Base-by-base conservation (phyloP, 2,113 vertebrate genomes). In the Oxyura jamaicensis region DNA sequence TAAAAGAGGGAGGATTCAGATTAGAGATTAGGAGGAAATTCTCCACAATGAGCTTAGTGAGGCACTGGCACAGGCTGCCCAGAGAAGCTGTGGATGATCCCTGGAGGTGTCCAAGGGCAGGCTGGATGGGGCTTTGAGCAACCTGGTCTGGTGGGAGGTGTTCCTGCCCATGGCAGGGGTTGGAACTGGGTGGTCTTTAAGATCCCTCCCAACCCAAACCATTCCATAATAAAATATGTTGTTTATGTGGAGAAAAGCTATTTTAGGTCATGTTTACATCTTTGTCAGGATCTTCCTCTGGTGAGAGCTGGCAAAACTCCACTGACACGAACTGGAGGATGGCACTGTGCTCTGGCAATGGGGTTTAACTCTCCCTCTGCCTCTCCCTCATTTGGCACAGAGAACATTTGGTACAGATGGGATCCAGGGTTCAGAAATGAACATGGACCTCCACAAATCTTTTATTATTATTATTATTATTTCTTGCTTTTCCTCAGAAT, bases 401-500 rank as follows among this genome's bases (percentile, higher is more conserved):
- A 46, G 33, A 85, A 20, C 15, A 86, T 52, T 53, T 35, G 46
- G 46, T 20, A 48, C 46, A 48, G 46, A 26, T 7, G n/a, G 48
- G 55, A 75, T 87, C 73, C 56, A 78, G 69, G 29, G 65, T 88
- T 78, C 44, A 71, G 62, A 86, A 90, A 41, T 33, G 28, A 80
- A 33, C 46, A 29, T 0, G 3, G 29, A 44, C 28, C 10, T 83
- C 52, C 68, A 68, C 50, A 95, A 87, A 26, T 31, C 21, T 41
- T 72, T 58, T 44, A n/a, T n/a, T n/a, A n/a, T 77, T 46, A 19
- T 46, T 46, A 44, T 44, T 44, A 18, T 89, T 74, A 80, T 83
- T 96, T 95, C 55, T 86, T 76, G 46, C 19, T 89, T 91, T 90
- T 82, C 41, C 33, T 84, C 22, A 56, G 44, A 69, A 67, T 73